Percentiles rank a stretch among this genome's conserved stretches.
phyloP scores from a whole-genome alignment of 2,888 invertebrate genomes.

The Drosophila pseudotalamancana region DNA sequence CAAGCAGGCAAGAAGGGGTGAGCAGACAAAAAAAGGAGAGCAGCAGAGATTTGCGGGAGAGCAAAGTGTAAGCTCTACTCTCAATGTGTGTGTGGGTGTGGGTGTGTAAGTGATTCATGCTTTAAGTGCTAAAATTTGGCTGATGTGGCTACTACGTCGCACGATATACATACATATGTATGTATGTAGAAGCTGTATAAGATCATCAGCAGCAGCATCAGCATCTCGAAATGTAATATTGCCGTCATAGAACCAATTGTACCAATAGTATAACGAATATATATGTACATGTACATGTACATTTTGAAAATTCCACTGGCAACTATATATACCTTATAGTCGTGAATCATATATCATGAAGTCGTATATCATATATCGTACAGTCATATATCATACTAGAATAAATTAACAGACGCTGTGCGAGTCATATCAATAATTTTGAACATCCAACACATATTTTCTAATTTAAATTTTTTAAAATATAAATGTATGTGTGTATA shows the following conservation, averaged over 20 bases:
- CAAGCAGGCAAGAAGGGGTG: too few relatives aligned
- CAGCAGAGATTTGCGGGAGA: neutral
- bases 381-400: neutral
- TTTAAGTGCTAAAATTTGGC: neutral
- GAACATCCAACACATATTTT: neutral
- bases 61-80: neutral
- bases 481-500: too few relatives aligned
- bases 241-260: too few relatives aligned
- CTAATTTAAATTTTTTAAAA: too few relatives aligned
- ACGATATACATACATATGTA: too few relatives aligned
- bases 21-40: too few relatives aligned
- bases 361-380: neutral
- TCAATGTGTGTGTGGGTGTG: neutral
- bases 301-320: too few relatives aligned
- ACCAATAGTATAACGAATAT: too few relatives aligned
- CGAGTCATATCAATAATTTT: neutral
- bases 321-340: neutral
- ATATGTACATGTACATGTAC: too few relatives aligned
- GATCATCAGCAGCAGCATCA: too few relatives aligned
- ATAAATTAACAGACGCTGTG: neutral
- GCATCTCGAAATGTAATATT: neutral
- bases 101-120: neutral
- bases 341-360: neutral
- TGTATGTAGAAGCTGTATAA: too few relatives aligned
- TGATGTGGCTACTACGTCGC: neutral